Evolutionary conservation across 1,140 invertebrate genomes (phyloP), one percentile per base, ranked within the genome.

Genomic region (Trachelipus rathkii): DNA sequence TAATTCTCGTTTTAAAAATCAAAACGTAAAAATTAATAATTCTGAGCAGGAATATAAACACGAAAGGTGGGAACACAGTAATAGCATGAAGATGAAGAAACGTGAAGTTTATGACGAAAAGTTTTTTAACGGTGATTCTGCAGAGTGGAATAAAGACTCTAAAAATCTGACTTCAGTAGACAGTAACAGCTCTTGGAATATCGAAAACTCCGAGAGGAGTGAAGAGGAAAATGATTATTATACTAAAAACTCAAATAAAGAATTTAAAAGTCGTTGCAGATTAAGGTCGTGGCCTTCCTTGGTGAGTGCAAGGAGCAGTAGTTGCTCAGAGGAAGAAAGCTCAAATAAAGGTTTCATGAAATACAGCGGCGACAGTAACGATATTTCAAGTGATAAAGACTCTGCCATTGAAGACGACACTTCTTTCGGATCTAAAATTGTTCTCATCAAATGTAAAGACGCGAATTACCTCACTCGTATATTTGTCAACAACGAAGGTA

Each of bases 381-480:
- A 33, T 33, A 33, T 6, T 33, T 33, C 33, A 6, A 33, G 33
- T 33, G 33, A 33, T 33, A 33, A 60, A 19, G 50, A 60, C 50
- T 60, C 50, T 60, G 50, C 11, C 11, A 19, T 60, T 13, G 50
- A 60, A 60, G 50, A 13, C 4, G 50, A 60, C 19, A 19, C 2
- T 8, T 60, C 50, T 60, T 19, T 60, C 50, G 50, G 50, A 3
- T 60, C 50, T 4, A 60, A 60, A 19, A 60, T 60, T 13, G 50
- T 60, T 8, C 50, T 60, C 19, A 60, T 60, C 50, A 60, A 60
- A 19, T 60, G 50, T 19, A 60, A 60, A 60, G 50, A 60, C 19
- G 50, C 50, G 1, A 60, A 60, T 60, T 60, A 60, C 8, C 50
- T 60, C 50, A 60, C 50, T 60, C 50, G 50, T 60, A 60, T 60